Base-by-base conservation (phyloP, 2,113 vertebrate species). In the Aegithalos caudatus region DNA sequence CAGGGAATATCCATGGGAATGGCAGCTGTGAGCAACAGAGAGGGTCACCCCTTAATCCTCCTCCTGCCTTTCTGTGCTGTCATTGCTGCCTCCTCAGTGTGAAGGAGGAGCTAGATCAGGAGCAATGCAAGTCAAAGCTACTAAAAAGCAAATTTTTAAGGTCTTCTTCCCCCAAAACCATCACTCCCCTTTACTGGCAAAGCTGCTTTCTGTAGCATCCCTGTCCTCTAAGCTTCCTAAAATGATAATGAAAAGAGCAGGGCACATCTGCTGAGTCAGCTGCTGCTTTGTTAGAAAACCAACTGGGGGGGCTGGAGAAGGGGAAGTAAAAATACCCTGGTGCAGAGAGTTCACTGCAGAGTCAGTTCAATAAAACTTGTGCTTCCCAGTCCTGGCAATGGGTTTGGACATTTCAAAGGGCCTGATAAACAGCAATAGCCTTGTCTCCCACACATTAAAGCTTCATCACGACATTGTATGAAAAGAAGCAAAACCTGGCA, bases 401-500 rank as follows among this genome's bases (percentile, higher is more conserved):
- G 61, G 14, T 91, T 40, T 94, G 74, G 90, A 97, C 92, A 57
- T 98, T 98, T 98, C 96, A 97, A 97, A 98, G 98, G 80, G 76
- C 84, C 95, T 97, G 98, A 98, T 98, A 98, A 98, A 97, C 93
- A 98, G 97, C 95, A 86, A 97, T 81, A 94, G 96, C 97, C 97
- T 97, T 92, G 94, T 97, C 97, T 98, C 98, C 97, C 97, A 97
- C 98, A 97, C 96, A 95, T 79, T 83, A 94, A 95, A 80, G 91
- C 70, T 95, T 92, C 96, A 80, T 95, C 96, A 79, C 35, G 79
- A 72, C 78, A 77, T 95, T 92, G 91, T 86, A 89, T 78, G 94
- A 97, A 93, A 97, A 95, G 97, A 95, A 73, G 93, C 95, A 98
- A 97, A 95, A 96, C 53, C 89, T 89, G 95, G 96, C 95, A 94